These are phyloP conservation scores for Lepidurus packardi DNA, from an alignment of 1,140 invertebrate species.

Conservation along the genomic window DNA sequence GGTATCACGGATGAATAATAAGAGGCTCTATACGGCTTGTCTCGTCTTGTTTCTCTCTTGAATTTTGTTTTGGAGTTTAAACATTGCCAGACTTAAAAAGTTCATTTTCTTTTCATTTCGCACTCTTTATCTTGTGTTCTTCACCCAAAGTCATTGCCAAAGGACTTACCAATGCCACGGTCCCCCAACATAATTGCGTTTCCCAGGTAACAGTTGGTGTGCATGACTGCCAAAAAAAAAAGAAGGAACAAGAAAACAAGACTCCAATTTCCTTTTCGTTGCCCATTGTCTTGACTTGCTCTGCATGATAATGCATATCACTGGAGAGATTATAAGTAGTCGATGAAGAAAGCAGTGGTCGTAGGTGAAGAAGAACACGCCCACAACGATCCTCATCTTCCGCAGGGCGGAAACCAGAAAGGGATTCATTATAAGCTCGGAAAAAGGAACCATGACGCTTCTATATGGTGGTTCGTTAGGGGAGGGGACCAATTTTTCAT, in stretches of 20 bases:
- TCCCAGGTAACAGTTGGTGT: slow-evolving; percentile 10
- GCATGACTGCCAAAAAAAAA: neutral
- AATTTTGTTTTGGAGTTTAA: neutral
- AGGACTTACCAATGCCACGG: neutral
- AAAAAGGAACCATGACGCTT: too few species aligned
- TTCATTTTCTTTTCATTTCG: neutral
- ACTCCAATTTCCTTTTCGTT: neutral
- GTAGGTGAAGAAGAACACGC: too few species aligned
- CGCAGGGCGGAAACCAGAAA: too few species aligned
- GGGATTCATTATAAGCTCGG: too few species aligned
- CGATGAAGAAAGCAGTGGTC: too few species aligned
- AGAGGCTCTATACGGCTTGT: neutral
- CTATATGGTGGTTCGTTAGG: too few species aligned
- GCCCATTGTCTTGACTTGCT: neutral
- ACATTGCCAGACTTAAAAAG: neutral
- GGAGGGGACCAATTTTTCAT: neutral
- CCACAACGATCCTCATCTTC: too few species aligned
- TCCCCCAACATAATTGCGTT: neutral
- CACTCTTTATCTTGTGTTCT: neutral
- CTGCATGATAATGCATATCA: slow-evolving; percentile 3
- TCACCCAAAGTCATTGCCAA: neutral
- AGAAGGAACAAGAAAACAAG: neutral
- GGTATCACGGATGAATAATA: neutral
- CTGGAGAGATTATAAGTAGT: neutral
- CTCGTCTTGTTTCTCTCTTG: neutral